phyloP scores from a whole-genome alignment of 2,888 invertebrate species.

The Crossocerus cetratus region DNA sequence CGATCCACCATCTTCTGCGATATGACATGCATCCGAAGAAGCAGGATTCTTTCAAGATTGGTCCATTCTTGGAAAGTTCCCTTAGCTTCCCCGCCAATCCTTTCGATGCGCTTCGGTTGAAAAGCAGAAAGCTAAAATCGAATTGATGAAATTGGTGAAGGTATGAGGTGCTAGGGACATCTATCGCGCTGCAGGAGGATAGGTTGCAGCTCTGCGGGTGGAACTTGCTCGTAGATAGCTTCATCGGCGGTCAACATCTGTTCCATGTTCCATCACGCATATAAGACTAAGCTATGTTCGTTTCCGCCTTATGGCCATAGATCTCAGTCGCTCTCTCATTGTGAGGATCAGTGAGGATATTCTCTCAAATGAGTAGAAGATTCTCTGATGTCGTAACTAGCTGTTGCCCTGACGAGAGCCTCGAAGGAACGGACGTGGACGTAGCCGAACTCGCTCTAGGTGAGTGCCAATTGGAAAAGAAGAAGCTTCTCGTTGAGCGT shows the following conservation, averaged over 20 bases:
- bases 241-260: conserved; percentile 1
- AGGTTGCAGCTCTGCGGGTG: not conserved
- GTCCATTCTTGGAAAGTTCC: too few species aligned
- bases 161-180: conserved; percentile 19
- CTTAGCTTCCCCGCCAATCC: too few species aligned
- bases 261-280: not conserved
- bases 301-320: conserved; percentile 46
- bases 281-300: conserved; percentile 37
- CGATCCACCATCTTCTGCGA: too few species aligned
- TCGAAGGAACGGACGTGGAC: not conserved
- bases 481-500: conserved; percentile 8
- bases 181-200: conserved; percentile 16
- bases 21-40: too few species aligned
- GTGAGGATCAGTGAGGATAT: conserved; percentile 8
- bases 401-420: too few species aligned
- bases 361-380: conserved; percentile 12
- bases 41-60: too few species aligned
- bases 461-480: conserved; percentile 11
- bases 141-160: too few species aligned
- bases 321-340: conserved; percentile 10
- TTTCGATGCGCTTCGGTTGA: too few species aligned
- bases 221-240: too few species aligned
- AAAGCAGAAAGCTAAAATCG: too few species aligned
- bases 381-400: not conserved
- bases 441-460: conserved; percentile 7